Conservation (phyloP, 2,888 invertebrate species). For the Philereme transversata region DNA sequence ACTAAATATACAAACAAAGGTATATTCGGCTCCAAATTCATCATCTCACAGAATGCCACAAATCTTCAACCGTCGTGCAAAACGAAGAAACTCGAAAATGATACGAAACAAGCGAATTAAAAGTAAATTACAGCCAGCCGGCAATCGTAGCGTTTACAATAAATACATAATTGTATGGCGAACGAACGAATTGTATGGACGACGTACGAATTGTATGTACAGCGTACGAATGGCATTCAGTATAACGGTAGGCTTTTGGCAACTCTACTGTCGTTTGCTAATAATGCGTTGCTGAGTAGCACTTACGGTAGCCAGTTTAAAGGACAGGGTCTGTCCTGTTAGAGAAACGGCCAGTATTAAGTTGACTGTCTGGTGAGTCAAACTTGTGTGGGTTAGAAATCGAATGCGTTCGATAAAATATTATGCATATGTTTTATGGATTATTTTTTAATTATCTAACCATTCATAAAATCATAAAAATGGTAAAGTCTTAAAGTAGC, state of each 20-base stretch:
- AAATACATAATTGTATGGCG: constrained; percentile 84
- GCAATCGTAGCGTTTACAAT: constrained; percentile 84
- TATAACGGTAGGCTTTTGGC: constrained; percentile 41
- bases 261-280: constrained; percentile 55
- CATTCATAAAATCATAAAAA: too few species aligned
- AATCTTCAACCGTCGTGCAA: constrained; percentile 64
- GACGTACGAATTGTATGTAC: constrained; percentile 57
- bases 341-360: neutral
- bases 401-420: too few species aligned
- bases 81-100: constrained; percentile 79
- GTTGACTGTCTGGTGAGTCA: neutral
- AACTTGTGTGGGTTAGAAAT: neutral
- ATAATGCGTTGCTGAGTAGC: constrained; percentile 13
- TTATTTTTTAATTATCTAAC: too few species aligned
- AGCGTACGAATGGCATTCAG: constrained; percentile 26
- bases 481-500: too few species aligned
- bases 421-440: too few species aligned
- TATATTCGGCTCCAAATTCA: constrained; percentile 29
- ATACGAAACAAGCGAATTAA: constrained; percentile 82
- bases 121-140: constrained; percentile 80
- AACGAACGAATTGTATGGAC: constrained; percentile 75
- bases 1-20: too few species aligned
- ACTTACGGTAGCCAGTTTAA: constrained; percentile 4
- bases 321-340: neutral
- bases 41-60: constrained; percentile 51